Base-by-base conservation (phyloP, 1,140 invertebrate genomes). In the Battus philenor region DNA sequence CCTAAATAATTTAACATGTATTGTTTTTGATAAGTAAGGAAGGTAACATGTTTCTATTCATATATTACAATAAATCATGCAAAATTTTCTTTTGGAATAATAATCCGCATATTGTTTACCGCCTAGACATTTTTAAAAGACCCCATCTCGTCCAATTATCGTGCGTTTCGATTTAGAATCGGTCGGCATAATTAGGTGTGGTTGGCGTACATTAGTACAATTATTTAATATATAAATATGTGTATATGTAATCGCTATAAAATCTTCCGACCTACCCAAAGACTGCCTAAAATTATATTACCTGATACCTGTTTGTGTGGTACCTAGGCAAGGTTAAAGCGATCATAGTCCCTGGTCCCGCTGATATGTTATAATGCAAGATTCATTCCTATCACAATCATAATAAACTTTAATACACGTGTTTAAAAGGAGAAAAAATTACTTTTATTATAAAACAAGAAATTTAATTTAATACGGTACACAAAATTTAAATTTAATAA, bases 241-340 rank as follows among this genome's bases (percentile, higher is more conserved):
- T 54, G 48, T 58, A 60, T 74, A 61, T 60, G 45, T 82, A 84
- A 76, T 68, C 58, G 76, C 78, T 80, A 76, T 60, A 64, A 72
- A 82, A 84, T 79, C 81, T 86, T 80, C 85, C 85, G 80, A 87
- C 82, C 82, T 87, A 82, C 75, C 85, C 82, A 86, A 87, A 87
- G 85, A 87, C 85, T 87, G 85, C 83, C 80, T 82, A 73, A 77
- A 54, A 69, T 81, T 71, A 75, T 68, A 68, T 65, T 70, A 81
- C 68, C 71, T 77, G 54, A 68, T 70, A 67, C 73, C 63, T 75
- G 65, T 74, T 73, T 70, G 71, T 76, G 62, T 72, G 66, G 64
- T 51, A 68, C 71, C 69, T 75, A 70, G 62, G 68, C 62, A 62
- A 60, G 68, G 57, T 65, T 49, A 62, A 62, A 50, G 63, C 64